Evolutionary conservation across 2,888 invertebrate genomes (phyloP).

Genomic region (Harmothoe impar): DNA sequence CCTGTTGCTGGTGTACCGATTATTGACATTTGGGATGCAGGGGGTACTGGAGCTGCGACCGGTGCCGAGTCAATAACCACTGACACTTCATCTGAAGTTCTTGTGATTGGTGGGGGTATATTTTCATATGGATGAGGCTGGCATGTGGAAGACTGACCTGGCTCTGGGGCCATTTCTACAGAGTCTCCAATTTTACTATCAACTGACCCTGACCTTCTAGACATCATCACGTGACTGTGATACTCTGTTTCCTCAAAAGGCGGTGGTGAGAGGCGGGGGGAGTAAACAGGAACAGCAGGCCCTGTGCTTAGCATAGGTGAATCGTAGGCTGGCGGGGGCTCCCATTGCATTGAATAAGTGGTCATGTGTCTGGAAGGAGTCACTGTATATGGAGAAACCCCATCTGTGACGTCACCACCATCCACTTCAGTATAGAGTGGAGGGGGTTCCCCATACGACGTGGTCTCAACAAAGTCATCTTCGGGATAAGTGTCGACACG

Average conservation of each 20-base stretch:
- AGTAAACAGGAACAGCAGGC: background rate
- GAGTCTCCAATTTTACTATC: background rate
- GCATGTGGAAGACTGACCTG: background rate
- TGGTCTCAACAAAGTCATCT: background rate
- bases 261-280: background rate
- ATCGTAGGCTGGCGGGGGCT: slow-evolving; percentile 32
- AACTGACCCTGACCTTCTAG: background rate
- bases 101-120: background rate
- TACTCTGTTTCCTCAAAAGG: background rate
- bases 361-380: background rate
- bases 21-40: background rate
- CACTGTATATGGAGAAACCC: background rate
- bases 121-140: background rate
- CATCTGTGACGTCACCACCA: background rate
- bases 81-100: background rate
- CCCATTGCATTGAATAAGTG: background rate
- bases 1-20: background rate
- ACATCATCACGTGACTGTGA: background rate
- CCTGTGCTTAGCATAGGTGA: background rate
- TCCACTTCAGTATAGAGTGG: background rate
- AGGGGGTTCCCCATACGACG: background rate
- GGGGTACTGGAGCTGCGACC: background rate
- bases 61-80: background rate
- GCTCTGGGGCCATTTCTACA: background rate
- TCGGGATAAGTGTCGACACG: background rate